Evolutionary conservation across 2,113 vertebrate genomes (phyloP).

Genomic region (Mugil cephalus): DNA sequence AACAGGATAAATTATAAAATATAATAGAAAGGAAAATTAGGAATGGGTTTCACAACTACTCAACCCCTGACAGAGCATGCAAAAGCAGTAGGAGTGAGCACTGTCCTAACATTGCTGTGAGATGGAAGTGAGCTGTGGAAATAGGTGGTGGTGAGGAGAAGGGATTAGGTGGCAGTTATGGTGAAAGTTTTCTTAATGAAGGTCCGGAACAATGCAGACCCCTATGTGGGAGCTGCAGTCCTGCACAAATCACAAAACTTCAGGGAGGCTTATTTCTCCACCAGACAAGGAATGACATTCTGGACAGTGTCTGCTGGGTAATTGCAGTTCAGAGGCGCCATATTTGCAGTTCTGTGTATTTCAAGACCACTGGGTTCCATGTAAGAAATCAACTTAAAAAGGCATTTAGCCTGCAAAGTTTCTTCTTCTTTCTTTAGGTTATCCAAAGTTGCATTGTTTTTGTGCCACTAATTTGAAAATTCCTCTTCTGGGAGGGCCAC

Average conservation of each 20-base stretch:
- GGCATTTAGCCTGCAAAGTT: too few relatives aligned
- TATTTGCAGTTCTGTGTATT: constrained; percentile 4
- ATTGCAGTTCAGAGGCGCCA: constrained; percentile 29
- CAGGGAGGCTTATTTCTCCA: constrained; percentile 43
- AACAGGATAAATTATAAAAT: constrained; percentile 19
- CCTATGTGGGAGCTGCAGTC: constrained; percentile 46
- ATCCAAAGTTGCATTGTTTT: background rate
- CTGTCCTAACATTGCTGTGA: constrained; percentile 31
- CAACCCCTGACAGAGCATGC: constrained; percentile 21
- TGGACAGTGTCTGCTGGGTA: constrained; percentile 24
- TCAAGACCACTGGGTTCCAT: too few relatives aligned
- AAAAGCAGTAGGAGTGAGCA: constrained; percentile 31
- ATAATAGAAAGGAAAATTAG: constrained; percentile 17
- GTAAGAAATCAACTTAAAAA: too few relatives aligned
- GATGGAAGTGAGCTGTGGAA: constrained; percentile 42
- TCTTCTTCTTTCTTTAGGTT: too few relatives aligned
- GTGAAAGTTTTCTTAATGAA: constrained; percentile 68
- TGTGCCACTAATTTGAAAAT: background rate
- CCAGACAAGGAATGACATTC: constrained; percentile 20
- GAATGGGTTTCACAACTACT: constrained; percentile 21
- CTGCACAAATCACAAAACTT: constrained; percentile 39
- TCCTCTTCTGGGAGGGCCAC: background rate
- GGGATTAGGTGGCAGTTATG: constrained; percentile 55
- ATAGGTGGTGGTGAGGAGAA: constrained; percentile 41
- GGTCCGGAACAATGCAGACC: constrained; percentile 46